Evolutionary conservation across 2,888 invertebrate genomes (phyloP).

Genomic region (Hypomecis atomaria): DNA sequence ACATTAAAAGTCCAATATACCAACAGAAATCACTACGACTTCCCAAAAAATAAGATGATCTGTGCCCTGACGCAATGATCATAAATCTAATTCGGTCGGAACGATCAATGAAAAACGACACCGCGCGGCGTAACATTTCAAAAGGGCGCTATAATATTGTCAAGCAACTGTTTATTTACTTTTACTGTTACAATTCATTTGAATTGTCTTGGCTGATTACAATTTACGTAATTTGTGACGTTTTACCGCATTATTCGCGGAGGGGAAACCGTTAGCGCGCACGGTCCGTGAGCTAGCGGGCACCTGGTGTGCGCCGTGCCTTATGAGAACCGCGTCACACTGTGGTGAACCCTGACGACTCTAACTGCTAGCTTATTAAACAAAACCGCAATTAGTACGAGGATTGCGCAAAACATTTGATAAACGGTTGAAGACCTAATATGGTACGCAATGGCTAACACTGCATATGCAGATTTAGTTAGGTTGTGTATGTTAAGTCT

Average conservation of each 20-base stretch:
- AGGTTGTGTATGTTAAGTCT: background rate
- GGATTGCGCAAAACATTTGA: conserved; percentile 11
- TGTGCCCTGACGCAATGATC: conserved; percentile 21
- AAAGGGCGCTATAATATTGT: conserved; percentile 9
- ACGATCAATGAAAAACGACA: conserved; percentile 22
- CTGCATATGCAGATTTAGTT: no score
- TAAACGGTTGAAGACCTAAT: background rate
- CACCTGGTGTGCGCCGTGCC: conserved; percentile 33
- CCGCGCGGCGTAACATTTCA: conserved; percentile 15
- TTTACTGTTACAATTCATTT: conserved; percentile 28
- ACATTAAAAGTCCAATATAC: background rate
- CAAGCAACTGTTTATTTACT: background rate
- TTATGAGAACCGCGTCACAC: conserved; percentile 37
- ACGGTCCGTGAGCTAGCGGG: conserved; percentile 38
- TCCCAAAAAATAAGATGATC: conserved; percentile 19
- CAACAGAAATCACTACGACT: background rate
- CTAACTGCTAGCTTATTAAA: conserved; percentile 18
- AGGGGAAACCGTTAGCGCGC: conserved; percentile 67
- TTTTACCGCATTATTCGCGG: conserved; percentile 59
- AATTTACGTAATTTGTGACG: conserved; percentile 50
- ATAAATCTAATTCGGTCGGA: conserved; percentile 30
- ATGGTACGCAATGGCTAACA: background rate
- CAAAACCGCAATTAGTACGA: conserved; percentile 27
- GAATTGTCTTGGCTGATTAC: conserved; percentile 27
- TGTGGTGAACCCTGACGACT: conserved; percentile 20